These are phyloP conservation scores for Eristalis intricaria DNA, from an alignment of 2,888 invertebrate genomes.

Conservation along the genomic window DNA sequence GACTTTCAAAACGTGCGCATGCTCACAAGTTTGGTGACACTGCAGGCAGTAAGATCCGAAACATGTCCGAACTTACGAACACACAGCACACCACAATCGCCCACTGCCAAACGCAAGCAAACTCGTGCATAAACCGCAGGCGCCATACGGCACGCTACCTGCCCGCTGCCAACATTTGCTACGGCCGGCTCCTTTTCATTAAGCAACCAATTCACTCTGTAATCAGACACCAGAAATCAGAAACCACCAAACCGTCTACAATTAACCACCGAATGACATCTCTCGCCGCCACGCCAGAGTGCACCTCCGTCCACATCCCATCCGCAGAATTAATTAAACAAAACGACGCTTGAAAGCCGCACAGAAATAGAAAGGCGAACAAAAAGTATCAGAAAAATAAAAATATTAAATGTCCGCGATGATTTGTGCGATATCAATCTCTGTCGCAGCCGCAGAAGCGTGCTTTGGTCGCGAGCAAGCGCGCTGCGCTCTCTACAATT, in stretches of 20 bases:
- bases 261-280: slow-evolving; percentile 67
- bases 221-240: slow-evolving; percentile 66
- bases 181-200: slow-evolving; percentile 3
- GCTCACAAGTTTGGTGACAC: too few species aligned
- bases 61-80: too few species aligned
- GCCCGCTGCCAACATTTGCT: not conserved
- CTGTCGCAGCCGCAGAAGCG: slow-evolving; percentile 53
- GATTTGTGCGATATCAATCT: slow-evolving; percentile 71
- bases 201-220: slow-evolving; percentile 24
- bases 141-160: not conserved
- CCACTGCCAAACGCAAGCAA: not conserved
- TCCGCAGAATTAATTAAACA: slow-evolving; percentile 70
- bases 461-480: slow-evolving; percentile 53
- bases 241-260: slow-evolving; percentile 52
- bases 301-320: slow-evolving; percentile 4
- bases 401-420: slow-evolving; percentile 70
- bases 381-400: slow-evolving; percentile 6
- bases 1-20: too few species aligned
- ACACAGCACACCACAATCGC: not conserved
- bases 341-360: slow-evolving; percentile 28
- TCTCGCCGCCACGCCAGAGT: slow-evolving; percentile 15
- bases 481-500: slow-evolving; percentile 24
- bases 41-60: too few species aligned
- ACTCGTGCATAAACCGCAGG: not conserved
- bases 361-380: not conserved